A percentile compares a stretch with the other conserved stretches of the same genome.
phyloP scores from a whole-genome alignment of 2,888 invertebrate genomes.

The Callinectes sapidus region DNA sequence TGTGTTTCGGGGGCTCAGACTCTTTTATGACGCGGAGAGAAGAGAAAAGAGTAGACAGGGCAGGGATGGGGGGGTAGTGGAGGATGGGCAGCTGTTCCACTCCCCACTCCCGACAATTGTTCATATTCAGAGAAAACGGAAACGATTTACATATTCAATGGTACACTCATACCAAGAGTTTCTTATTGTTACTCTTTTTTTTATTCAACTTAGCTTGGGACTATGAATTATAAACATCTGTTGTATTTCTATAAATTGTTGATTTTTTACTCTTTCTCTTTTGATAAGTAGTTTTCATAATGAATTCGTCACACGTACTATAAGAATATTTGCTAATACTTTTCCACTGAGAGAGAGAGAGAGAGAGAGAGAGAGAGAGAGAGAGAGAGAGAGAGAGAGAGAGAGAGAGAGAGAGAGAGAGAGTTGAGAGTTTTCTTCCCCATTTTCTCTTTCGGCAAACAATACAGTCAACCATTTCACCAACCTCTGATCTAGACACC shows the following conservation, averaged over 20 bases:
- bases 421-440: no score
- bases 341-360: not conserved
- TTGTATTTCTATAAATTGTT: no score
- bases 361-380: not conserved
- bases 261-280: no score
- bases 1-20: not conserved
- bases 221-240: no score
- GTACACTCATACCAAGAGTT: not conserved
- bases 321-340: no score
- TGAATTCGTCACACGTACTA: no score
- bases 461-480: not conserved
- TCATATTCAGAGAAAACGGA: not conserved
- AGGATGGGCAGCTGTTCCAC: not conserved
- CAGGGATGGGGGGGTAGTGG: not conserved
- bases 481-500: not conserved
- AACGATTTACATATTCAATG: not conserved
- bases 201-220: not conserved
- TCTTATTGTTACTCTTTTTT: not conserved
- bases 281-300: no score
- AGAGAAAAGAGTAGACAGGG: not conserved
- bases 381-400: not conserved
- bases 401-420: no score
- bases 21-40: no score
- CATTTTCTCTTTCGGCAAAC: not conserved
- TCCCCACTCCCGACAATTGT: not conserved